Evolutionary conservation across 1,140 invertebrate genomes (phyloP), one percentile per base, ranked within the genome.

Genomic region (Papilio aristodemus): DNA sequence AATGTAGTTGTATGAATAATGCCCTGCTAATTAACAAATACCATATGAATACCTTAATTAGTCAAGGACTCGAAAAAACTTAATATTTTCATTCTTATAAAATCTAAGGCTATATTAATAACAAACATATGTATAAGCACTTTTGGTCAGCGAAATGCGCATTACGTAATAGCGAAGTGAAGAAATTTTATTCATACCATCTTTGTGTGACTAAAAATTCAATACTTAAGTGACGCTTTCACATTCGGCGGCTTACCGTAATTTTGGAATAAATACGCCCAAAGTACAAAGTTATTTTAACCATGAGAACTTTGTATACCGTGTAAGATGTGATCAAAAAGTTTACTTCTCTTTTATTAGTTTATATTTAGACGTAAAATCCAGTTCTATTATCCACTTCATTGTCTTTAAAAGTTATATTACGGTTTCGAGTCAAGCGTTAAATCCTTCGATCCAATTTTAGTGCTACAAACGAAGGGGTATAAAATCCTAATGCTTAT

Each of bases 381-480:
- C 37, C 62, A 27, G 62, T 64, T 36, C 39, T 66, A 66, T 66
- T 66, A 66, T 66, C 41, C 63, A 36, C 41, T 66, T 66, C 63
- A 66, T 66, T 66, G 63, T 66, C 63, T 66, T 66, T 66, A 66
- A 66, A 66, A 66, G 63, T 66, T 66, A 66, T 46, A 66, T 62
- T 62, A 66, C 63, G 63, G 63, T 46, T 46, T 22, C 63, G 63
- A 66, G 39, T 66, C 63, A 66, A 66, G 63, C 63, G 63, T 46
- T 66, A 66, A 66, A 66, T 66, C 63, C 63, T 66, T 66, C 63
- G 63, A 66, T 66, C 63, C 63, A 46, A 46, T 66, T 66, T 66
- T 66, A 66, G 63, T 66, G 63, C 58, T 60, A 37, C 59, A 70
- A 70, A 70, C 43, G 68, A 57, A 70, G 67, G 14, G 39, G 38